A percentile compares a stretch with the other conserved stretches of the same genome.
Evolutionary conservation across 2,797 vertebrate species (phyloP).

Genomic region (Atherinosoma microstoma): DNA sequence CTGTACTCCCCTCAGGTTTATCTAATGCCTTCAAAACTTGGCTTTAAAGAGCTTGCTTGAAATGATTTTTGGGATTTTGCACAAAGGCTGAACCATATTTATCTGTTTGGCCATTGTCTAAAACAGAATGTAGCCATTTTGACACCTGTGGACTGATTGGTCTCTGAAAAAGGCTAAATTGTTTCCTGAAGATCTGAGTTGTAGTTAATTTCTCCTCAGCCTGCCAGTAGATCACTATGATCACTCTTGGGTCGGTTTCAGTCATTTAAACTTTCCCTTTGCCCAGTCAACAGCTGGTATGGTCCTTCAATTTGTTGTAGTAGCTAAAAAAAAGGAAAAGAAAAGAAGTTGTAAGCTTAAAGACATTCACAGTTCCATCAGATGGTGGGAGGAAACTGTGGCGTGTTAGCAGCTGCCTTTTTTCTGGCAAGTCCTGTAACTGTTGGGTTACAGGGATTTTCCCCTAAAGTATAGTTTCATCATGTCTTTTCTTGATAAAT

Average conservation of each 20-base stretch:
- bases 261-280: constrained; percentile 39
- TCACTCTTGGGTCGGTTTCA: constrained; percentile 63
- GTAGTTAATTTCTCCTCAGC: constrained; percentile 63
- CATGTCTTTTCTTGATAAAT: constrained; percentile 59
- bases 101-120: constrained; percentile 55
- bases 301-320: constrained; percentile 55
- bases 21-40: constrained; percentile 37
- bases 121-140: constrained; percentile 61
- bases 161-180: constrained; percentile 53
- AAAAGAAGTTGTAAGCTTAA: constrained; percentile 9
- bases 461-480: constrained; percentile 61
- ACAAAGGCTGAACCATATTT: constrained; percentile 66
- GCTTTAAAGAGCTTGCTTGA: constrained; percentile 25
- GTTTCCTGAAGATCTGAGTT: constrained; percentile 67
- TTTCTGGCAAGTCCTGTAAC: constrained; percentile 51
- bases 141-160: constrained; percentile 61
- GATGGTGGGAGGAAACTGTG: constrained; percentile 54
- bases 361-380: constrained; percentile 57
- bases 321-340: constrained; percentile 19
- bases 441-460: constrained; percentile 69
- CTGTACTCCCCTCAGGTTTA: constrained; percentile 14
- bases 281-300: constrained; percentile 63
- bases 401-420: constrained; percentile 69
- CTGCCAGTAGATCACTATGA: constrained; percentile 44
- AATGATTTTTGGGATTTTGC: constrained; percentile 58